Conservation (phyloP, 2,888 invertebrate genomes). For the Thymelicus lineola region DNA sequence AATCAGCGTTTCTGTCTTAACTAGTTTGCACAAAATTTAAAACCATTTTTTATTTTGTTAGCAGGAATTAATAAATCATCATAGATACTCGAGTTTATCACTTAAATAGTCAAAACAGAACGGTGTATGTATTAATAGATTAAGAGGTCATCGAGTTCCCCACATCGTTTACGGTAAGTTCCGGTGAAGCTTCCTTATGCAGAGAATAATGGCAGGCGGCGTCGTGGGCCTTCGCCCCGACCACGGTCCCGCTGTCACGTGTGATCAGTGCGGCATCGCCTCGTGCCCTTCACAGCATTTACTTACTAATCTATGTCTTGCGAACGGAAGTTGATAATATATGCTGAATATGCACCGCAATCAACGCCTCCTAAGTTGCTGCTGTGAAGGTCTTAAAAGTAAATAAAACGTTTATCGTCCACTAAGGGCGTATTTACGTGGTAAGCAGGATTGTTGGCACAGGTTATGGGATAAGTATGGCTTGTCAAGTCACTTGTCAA, state of each 20-base stretch:
- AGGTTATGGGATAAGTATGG: no score
- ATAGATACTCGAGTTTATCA: no score
- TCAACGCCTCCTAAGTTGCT: neutral
- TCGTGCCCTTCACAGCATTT: neutral
- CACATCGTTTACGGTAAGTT: conserved; percentile 8
- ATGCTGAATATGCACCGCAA: neutral
- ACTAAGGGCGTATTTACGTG: no score
- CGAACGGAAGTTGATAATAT: conserved; percentile 2
- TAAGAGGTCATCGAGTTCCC: conserved; percentile 53
- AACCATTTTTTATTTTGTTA: no score
- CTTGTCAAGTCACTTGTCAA: no score
- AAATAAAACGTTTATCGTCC: neutral
- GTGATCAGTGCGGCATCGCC: neutral
- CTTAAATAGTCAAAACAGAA: no score
- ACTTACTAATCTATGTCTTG: neutral
- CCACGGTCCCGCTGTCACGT: no score
- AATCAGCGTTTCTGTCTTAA: no score
- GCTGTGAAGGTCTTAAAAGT: neutral
- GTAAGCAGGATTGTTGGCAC: no score
- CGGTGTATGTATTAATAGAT: no score
- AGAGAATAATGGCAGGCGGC: conserved; percentile 7
- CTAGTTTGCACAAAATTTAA: no score
- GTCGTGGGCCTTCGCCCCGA: neutral
- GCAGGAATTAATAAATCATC: no score
- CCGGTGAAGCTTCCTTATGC: conserved; percentile 25